A percentile compares a stretch with the other conserved stretches of the same genome.
Evolutionary conservation across 2,888 invertebrate species (phyloP).

Genomic region (Leucania comma): DNA sequence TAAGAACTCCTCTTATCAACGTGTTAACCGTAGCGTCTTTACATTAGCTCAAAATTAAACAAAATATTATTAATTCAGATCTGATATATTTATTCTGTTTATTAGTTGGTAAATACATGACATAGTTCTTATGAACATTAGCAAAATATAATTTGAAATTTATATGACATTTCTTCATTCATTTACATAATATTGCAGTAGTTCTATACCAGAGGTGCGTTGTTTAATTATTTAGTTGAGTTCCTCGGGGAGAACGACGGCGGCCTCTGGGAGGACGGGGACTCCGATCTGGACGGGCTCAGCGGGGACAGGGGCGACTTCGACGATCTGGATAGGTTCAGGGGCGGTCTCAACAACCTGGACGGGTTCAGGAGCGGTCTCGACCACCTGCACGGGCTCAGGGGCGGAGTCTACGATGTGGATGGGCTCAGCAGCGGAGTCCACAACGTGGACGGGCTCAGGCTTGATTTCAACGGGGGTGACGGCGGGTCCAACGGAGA

Average conservation of each 20-base stretch:
- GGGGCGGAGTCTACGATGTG: slow-evolving; percentile 40
- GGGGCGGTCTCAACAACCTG: slow-evolving; percentile 39
- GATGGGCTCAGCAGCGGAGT: slow-evolving; percentile 47
- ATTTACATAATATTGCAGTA: slow-evolving; percentile 15
- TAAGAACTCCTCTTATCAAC: too few species aligned
- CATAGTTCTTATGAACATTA: slow-evolving; percentile 25
- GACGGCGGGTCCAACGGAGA: slow-evolving; percentile 32
- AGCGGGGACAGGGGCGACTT: slow-evolving; percentile 21
- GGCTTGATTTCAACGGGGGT: slow-evolving; percentile 44
- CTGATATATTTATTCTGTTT: slow-evolving; percentile 29
- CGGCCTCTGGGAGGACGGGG: slow-evolving; percentile 21
- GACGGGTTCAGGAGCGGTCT: slow-evolving; percentile 30
- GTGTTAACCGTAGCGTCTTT: too few species aligned
- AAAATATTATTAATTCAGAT: slow-evolving; percentile 29
- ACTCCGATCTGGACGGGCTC: slow-evolving; percentile 35
- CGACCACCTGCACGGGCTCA: slow-evolving; percentile 32
- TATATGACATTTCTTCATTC: slow-evolving; percentile 16
- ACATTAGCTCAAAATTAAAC: background rate
- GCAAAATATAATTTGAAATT: slow-evolving; percentile 34
- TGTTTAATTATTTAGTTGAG: slow-evolving; percentile 39
- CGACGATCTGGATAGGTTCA: slow-evolving; percentile 32
- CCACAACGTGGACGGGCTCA: slow-evolving; percentile 55
- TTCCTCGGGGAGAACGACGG: slow-evolving; percentile 61
- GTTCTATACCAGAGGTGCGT: slow-evolving; percentile 12
- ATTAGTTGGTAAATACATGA: slow-evolving; percentile 14